phyloP scores from a whole-genome alignment of 2,797 vertebrate genomes.

The Carcharodon carcharias region DNA sequence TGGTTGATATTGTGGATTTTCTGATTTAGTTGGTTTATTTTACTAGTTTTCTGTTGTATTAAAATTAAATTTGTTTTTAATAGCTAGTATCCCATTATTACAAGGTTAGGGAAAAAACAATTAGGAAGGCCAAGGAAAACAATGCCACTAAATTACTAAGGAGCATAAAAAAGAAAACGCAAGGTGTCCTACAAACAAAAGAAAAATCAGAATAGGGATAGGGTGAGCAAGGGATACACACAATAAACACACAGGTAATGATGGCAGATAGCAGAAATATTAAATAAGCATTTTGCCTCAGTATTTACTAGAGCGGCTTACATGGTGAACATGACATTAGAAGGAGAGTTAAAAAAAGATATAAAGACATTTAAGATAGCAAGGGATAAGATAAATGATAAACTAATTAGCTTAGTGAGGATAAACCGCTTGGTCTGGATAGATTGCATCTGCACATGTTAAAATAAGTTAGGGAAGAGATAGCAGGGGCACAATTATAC shows the following conservation, averaged over 20 bases:
- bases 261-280: not conserved
- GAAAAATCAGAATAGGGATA: not conserved
- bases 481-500: not conserved
- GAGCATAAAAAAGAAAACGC: not conserved
- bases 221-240: not conserved
- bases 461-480: not conserved
- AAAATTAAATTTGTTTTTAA: too few relatives aligned
- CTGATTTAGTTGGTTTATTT: too few relatives aligned
- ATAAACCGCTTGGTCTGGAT: not conserved
- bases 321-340: not conserved
- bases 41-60: too few relatives aligned
- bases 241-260: not conserved
- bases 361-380: not conserved
- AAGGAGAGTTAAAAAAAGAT: not conserved
- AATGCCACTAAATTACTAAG: not conserved
- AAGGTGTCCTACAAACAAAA: not conserved
- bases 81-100: too few relatives aligned
- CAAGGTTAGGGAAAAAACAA: not conserved
- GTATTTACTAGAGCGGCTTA: not conserved
- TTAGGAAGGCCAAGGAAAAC: not conserved
- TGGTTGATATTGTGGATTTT: too few relatives aligned
- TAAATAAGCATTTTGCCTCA: not conserved
- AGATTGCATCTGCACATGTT: not conserved
- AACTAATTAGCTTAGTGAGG: not conserved
- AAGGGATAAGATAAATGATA: not conserved